Evolutionary conservation across 1,140 invertebrate genomes (phyloP), one percentile per base, ranked within the genome.

Genomic region (Yoshiicerus persimilis): DNA sequence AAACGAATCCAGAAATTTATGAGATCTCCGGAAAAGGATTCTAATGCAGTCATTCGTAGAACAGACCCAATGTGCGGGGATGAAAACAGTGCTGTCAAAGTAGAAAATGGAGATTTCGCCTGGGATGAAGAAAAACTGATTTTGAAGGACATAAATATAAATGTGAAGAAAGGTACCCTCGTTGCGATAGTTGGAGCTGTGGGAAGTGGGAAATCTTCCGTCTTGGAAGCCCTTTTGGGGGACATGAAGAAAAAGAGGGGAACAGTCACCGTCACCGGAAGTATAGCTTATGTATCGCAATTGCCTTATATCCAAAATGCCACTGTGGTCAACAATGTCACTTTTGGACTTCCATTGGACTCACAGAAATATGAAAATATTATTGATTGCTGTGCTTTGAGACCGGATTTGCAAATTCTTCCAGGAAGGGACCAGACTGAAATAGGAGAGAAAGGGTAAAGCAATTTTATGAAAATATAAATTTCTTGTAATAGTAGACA

Each of bases 41-140:
- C 87, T 4, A 91, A 91, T 85, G 89, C 88, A 86, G 91, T 92
- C 9, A 89, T 47, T 56, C 89, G 90, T 96, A 96, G 90, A 96
- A 96, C 91, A 96, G 96, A 9, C 94, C 92, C 86, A 97, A 97
- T 92, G 93, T 94, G 9, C 97, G 96, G 96, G 91, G 92, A 11
- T 23, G 66, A 36, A 8, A 25, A n/a, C 16, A 34, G 0, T 23
- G 30, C 95, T n/a, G 92, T 96, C 89, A 92, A 95, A 11, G 95
- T 96, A 90, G 96, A 96, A 90, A 96, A 96, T 91, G 96, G 96
- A 5, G 94, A 92, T 87, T 97, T 97, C 92, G 93, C 94, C 11
- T 97, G 96, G 96, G 83, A 84, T 30, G 93, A 93, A 11, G 20
- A 27, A 0, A 90, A 90, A 34, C 16, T 16, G 0, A 62, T 84